Evolutionary conservation across 2,888 invertebrate genomes (phyloP), one percentile per base, ranked within the genome.

Genomic region (Hypolimnas misippus): DNA sequence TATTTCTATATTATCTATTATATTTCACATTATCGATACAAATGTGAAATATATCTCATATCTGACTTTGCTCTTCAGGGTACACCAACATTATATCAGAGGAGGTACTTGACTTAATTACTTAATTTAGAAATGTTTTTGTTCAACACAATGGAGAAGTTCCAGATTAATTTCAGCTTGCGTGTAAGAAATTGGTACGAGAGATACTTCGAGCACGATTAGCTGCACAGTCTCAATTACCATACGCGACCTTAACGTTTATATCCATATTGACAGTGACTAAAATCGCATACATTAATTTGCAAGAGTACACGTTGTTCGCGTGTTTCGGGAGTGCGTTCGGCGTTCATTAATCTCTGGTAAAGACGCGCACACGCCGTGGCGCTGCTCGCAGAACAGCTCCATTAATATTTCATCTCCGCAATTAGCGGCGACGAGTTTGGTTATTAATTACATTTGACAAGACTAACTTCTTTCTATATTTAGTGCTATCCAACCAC

Each of bases 281-380:
- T 25, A 54, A 3, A 50, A 40, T 51, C 12, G 53, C 25, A 8
- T 58, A 54, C 10, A 14, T 6, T 7, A 16, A 12, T 40, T 8
- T 42, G 16, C 35, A 5, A 35, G 21, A 21, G 33, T 42, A n/a
- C 25, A 25, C 31, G 25, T 31, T 14, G 40, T 19, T 35, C 49
- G 42, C 49, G 49, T 51, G 42, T 57, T 57, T 54, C 52, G 44
- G 51, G 55, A 63, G 60, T 42, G 38, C 59, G 38, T 55, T 59
- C 52, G 19, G 19, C 51, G 51, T 59, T 52, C 67, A 65, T 64
- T 65, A 67, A 67, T 67, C 67, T 62, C 55, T 25, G 58, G 58
- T 55, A 64, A 63, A 62, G 62, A 35, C 21, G 53, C 53, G 53
- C 35, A 44, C 35, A 16, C 31, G 42, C 42, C 44, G 42, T 25